phyloP scores from a whole-genome alignment of 2,888 invertebrate species.

The Sarcophaga rosellei region DNA sequence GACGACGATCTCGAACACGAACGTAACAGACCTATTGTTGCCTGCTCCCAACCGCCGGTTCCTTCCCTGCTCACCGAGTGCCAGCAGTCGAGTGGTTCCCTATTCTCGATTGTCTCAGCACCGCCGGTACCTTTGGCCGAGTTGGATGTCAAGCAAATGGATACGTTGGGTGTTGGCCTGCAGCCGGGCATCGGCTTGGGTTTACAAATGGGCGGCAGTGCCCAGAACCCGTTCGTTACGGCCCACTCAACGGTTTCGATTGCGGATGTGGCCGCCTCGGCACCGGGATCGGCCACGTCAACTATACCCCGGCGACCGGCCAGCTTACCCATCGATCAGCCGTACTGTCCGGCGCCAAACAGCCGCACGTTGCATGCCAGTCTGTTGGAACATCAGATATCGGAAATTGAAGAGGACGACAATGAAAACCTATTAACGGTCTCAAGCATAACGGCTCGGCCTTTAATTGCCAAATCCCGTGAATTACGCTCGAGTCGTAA shows the following conservation, averaged over 20 bases:
- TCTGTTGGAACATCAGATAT: constrained; percentile 81
- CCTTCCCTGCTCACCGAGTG: constrained; percentile 75
- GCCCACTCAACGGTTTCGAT: constrained; percentile 68
- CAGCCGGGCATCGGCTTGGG: constrained; percentile 63
- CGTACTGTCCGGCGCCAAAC: constrained; percentile 75
- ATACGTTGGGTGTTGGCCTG: constrained; percentile 69
- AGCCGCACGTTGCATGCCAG: constrained; percentile 80
- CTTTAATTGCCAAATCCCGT: constrained; percentile 86
- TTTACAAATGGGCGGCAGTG: constrained; percentile 70
- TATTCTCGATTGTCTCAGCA: constrained; percentile 87
- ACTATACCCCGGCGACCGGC: constrained; percentile 81
- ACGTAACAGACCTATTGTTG: constrained; percentile 69
- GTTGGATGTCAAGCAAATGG: constrained; percentile 79
- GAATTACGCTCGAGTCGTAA: constrained; percentile 82
- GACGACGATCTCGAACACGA: constrained; percentile 59
- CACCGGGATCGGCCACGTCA: constrained; percentile 72
- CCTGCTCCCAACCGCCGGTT: constrained; percentile 75
- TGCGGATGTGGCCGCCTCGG: constrained; percentile 59
- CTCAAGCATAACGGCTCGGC: constrained; percentile 87
- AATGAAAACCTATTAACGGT: constrained; percentile 88
- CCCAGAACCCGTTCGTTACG: constrained; percentile 67
- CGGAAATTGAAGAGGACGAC: constrained; percentile 84
- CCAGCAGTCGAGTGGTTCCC: constrained; percentile 82
- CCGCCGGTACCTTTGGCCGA: constrained; percentile 83
- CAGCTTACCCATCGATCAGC: constrained; percentile 82